phyloP scores from a whole-genome alignment of 1,140 invertebrate genomes.

The Drosophila nebulosa region DNA sequence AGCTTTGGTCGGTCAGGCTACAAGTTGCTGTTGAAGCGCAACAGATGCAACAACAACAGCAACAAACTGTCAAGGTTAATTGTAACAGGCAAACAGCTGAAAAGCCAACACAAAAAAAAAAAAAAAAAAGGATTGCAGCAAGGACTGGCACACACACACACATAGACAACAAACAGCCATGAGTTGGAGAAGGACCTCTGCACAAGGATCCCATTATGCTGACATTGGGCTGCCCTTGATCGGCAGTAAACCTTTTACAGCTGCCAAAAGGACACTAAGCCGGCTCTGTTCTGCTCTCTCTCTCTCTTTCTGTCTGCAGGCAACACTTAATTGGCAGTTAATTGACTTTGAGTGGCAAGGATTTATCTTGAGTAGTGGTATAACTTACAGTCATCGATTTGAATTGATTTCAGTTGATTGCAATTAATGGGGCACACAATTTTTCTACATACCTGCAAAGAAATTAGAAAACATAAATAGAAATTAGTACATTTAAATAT shows the following conservation, averaged over 20 bases:
- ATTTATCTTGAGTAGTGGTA: slow-evolving; percentile 16
- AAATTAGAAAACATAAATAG: neutral
- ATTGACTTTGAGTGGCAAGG: slow-evolving; percentile 52
- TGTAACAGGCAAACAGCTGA: slow-evolving; percentile 46
- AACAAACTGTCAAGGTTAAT: neutral
- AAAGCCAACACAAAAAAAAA: neutral
- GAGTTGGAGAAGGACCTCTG: neutral
- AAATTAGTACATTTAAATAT: slow-evolving; percentile 26
- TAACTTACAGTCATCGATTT: slow-evolving; percentile 41
- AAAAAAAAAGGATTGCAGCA: neutral
- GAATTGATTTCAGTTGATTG: neutral
- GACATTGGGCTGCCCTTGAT: slow-evolving; percentile 72
- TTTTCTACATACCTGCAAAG: slow-evolving; percentile 39
- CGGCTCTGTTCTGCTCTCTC: neutral
- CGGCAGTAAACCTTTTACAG: slow-evolving; percentile 48
- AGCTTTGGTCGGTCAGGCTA: slow-evolving; percentile 19
- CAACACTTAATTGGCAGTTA: slow-evolving; percentile 45
- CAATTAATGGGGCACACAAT: too few species aligned
- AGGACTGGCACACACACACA: slow-evolving; percentile 17
- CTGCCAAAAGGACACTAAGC: slow-evolving; percentile 13
- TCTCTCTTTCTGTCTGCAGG: neutral
- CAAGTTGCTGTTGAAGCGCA: slow-evolving; percentile 67
- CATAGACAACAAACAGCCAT: neutral
- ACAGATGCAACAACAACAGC: slow-evolving; percentile 44
- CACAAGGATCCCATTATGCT: slow-evolving; percentile 47